A percentile compares a stretch with the other conserved stretches of the same genome.
phyloP scores from a whole-genome alignment of 23 tunicate species.

The Diplosoma virens region DNA sequence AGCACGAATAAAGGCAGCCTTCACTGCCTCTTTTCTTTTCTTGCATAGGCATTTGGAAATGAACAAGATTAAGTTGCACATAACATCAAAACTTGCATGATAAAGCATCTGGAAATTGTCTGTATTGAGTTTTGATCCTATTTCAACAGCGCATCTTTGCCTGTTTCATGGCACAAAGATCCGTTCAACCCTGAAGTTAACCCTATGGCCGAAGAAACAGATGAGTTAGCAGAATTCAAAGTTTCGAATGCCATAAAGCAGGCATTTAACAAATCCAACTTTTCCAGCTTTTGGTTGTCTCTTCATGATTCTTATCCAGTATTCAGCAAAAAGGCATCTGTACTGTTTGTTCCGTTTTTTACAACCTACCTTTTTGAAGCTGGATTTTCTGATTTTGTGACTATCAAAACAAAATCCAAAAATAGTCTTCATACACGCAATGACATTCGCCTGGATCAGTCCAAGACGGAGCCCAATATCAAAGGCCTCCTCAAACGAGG shows the following conservation, averaged over 20 bases:
- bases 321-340: constrained; percentile 22
- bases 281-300: constrained; percentile 37
- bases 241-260: constrained; percentile 27
- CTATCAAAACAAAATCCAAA: constrained; percentile 19
- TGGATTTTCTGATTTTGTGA: constrained; percentile 9
- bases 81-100: background rate
- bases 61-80: background rate
- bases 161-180: constrained; percentile 6
- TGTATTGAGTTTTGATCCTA: constrained; percentile 6
- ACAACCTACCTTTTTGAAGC: constrained; percentile 11
- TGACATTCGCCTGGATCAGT: constrained; percentile 14
- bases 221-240: constrained; percentile 31
- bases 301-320: constrained; percentile 31
- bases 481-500: constrained; percentile 12
- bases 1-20: constrained; percentile 6
- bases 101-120: constrained; percentile 6
- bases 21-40: background rate
- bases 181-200: constrained; percentile 4
- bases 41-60: no score
- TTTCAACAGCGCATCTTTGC: constrained; percentile 6
- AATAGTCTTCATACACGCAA: background rate
- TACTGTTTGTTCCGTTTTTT: constrained; percentile 1
- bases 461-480: constrained; percentile 7
- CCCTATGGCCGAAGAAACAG: constrained; percentile 17
- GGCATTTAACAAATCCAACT: constrained; percentile 5